Percentiles rank a stretch among this genome's conserved stretches.
phyloP scores from a whole-genome alignment of 2,888 invertebrate genomes.

The Chelonus formosanus region DNA sequence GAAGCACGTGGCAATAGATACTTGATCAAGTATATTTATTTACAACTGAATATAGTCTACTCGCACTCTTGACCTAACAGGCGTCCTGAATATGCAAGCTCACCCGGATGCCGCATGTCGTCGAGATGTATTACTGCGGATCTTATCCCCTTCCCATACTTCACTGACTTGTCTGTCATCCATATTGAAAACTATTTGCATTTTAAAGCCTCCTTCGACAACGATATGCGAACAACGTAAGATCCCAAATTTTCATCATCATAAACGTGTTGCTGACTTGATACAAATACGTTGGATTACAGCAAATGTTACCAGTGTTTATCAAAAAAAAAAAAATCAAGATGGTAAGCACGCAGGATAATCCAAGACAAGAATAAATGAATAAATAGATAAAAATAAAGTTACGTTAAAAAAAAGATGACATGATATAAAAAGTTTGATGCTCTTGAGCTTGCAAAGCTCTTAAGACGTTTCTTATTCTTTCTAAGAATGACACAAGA shows the following conservation, averaged over 20 bases:
- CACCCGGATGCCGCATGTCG: slow-evolving; percentile 61
- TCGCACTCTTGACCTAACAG: slow-evolving; percentile 50
- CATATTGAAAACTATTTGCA: slow-evolving; percentile 56
- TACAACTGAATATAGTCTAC: slow-evolving; percentile 38
- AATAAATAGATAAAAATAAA: background rate
- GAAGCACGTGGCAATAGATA: slow-evolving; percentile 21
- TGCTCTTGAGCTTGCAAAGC: slow-evolving; percentile 14
- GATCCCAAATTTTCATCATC: background rate
- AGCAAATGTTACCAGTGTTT: slow-evolving; percentile 39
- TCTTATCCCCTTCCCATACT: slow-evolving; percentile 47
- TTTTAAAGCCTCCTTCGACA: slow-evolving; percentile 47
- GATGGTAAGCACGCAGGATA: slow-evolving; percentile 25
- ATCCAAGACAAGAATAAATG: slow-evolving; percentile 11
- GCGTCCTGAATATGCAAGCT: slow-evolving; percentile 60
- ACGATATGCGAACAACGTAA: background rate
- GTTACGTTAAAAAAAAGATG: no score
- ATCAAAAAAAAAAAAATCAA: slow-evolving; percentile 27
- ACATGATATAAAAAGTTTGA: slow-evolving; percentile 18
- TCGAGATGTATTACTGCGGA: slow-evolving; percentile 62
- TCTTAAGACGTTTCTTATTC: slow-evolving; percentile 27
- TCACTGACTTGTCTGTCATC: slow-evolving; percentile 47
- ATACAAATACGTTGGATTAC: slow-evolving; percentile 4
- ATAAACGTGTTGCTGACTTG: background rate
- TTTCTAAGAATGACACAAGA: slow-evolving; percentile 22
- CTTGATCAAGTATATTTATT: slow-evolving; percentile 56